Percentiles rank a stretch among this genome's conserved stretches.
These are phyloP conservation scores for Lanius ludovicianus DNA, from an alignment of 2,113 vertebrate genomes.

Conservation along the genomic window DNA sequence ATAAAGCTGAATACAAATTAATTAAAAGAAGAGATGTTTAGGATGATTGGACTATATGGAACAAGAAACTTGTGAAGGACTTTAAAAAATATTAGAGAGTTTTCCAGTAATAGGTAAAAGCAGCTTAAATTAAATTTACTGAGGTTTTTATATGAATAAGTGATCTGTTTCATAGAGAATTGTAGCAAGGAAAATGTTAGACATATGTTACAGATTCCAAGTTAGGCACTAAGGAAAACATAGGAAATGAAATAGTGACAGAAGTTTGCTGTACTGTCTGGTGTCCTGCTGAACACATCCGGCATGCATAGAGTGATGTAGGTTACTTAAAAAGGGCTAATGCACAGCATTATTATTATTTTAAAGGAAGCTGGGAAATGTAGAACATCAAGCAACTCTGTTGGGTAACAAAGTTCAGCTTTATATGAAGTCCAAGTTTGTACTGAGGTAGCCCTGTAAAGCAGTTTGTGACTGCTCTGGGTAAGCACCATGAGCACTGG, in stretches of 20 bases:
- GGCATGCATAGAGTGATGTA: background rate
- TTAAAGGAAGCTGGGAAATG: conserved; percentile 16
- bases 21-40: background rate
- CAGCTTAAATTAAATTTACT: background rate
- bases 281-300: background rate
- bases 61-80: background rate
- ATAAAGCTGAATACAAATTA: background rate
- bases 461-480: background rate
- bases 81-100: background rate
- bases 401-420: background rate
- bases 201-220: conserved; percentile 17
- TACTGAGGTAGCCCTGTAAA: background rate
- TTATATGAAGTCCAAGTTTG: background rate
- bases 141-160: background rate
- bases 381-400: background rate
- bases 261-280: background rate
- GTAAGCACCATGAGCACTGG: background rate
- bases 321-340: background rate
- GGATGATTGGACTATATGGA: background rate
- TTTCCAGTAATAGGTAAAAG: background rate
- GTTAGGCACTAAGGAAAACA: background rate
- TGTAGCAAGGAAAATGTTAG: background rate
- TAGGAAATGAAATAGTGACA: background rate
- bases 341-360: background rate
- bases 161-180: conserved; percentile 4